Base-by-base conservation (phyloP, 2,888 invertebrate species). In the Balanococcus diminutus region DNA sequence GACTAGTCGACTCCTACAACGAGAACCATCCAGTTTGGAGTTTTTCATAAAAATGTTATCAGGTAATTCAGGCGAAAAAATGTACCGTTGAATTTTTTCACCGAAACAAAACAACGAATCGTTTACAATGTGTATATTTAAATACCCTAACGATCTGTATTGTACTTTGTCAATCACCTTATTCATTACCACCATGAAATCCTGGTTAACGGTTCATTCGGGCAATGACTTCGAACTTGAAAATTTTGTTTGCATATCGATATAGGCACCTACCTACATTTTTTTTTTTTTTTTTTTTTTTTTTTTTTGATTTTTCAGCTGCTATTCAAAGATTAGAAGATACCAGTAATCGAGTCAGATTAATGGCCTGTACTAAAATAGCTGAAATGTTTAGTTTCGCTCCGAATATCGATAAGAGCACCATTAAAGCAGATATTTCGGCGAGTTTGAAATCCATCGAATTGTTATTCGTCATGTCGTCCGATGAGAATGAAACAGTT, bases 251-350 rank as follows among this genome's bases (percentile, higher is more conserved):
- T 51, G 19, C n/a, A 8, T 51, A 51, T 51, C 51, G 4, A 3
- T 51, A n/a, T n/a, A n/a, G n/a, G n/a, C n/a, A n/a, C n/a, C n/a
- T n/a, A n/a, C n/a, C n/a, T n/a, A n/a, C n/a, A n/a, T n/a, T n/a
- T n/a, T n/a, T n/a, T n/a, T n/a, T n/a, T n/a, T n/a, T 19, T 3
- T 51, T 19, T 19, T 1, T 19, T 2, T 19, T 3, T 19, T n/a
- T 51, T 42, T 42, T 82, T 82, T 56, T 25, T 19, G 31, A 22
- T 22, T 61, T 32, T 0, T 2, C 19, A 84, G 84, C 72, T 0
- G 84, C 39, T 11, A 28, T 75, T n/a, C 42, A 42, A 8, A 36
- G 75, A 16, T 84, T 84, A 11, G 67, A 84, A 36, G 84, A 84
- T 42, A 75, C 67, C 16, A 22, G 46, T 28, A 28, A 84, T 42